A percentile compares a stretch with the other conserved stretches of the same genome.
These are phyloP conservation scores for Apus apus DNA, from an alignment of 2,113 vertebrate genomes.

Conservation along the genomic window DNA sequence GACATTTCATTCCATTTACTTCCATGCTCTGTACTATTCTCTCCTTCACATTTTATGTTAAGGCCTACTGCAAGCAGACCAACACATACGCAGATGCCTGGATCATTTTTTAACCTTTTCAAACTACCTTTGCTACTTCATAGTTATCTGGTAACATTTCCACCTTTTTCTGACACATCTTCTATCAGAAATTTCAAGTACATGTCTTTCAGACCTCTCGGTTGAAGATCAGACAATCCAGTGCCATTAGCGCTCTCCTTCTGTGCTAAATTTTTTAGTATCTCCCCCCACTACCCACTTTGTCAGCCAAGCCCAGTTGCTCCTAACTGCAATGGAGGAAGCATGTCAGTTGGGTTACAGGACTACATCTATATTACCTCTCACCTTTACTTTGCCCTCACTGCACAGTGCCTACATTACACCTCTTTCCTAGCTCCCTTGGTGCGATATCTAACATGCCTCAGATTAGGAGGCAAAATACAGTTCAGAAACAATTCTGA, in stretches of 20 bases:
- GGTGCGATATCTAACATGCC: not conserved
- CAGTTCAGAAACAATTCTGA: not conserved
- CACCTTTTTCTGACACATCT: not conserved
- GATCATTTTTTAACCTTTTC: not conserved
- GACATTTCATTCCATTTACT: slow-evolving; percentile 23
- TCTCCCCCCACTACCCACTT: not conserved
- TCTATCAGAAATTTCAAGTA: not conserved
- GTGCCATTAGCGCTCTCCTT: not conserved
- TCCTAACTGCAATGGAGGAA: not conserved
- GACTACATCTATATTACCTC: not conserved
- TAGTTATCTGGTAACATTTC: not conserved
- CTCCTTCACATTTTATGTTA: not conserved
- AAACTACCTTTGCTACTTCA: not conserved
- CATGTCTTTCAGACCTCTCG: not conserved
- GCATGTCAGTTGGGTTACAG: not conserved
- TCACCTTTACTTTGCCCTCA: not conserved
- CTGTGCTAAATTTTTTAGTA: not conserved
- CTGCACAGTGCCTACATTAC: not conserved
- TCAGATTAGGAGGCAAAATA: not conserved
- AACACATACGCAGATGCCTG: not conserved
- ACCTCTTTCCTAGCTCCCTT: not conserved
- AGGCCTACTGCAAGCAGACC: not conserved
- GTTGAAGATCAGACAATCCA: not conserved
- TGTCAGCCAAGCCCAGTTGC: not conserved
- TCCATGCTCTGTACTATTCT: not conserved